Conservation (phyloP, 2,113 vertebrate species). For the Sturnus vulgaris region DNA sequence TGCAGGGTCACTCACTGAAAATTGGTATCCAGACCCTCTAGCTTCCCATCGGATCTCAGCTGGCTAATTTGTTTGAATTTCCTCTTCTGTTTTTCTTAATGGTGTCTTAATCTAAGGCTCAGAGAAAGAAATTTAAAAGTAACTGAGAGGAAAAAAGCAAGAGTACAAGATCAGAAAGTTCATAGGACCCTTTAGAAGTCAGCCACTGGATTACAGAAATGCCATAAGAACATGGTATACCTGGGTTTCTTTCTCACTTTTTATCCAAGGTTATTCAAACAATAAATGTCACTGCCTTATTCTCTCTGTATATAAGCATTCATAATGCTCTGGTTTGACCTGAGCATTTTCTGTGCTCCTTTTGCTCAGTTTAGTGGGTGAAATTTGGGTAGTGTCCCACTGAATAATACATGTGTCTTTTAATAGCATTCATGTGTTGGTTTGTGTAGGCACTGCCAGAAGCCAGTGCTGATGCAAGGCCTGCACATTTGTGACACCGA, state of each 20-base stretch:
- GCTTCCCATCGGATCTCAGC: neutral
- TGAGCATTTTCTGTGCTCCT: neutral
- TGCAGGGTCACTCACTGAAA: neutral
- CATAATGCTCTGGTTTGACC: neutral
- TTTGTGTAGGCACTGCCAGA: slow-evolving; percentile 10
- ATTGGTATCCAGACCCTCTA: neutral
- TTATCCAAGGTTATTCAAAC: neutral
- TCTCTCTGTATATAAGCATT: neutral
- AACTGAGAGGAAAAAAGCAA: neutral
- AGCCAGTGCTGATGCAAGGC: neutral
- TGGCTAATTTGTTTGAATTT: neutral
- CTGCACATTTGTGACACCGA: neutral
- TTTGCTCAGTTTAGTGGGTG: neutral
- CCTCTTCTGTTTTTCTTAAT: neutral
- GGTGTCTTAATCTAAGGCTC: neutral
- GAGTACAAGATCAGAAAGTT: neutral
- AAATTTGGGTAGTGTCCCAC: neutral
- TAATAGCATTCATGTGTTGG: neutral
- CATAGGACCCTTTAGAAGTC: neutral
- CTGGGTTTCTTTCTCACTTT: neutral
- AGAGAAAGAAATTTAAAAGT: neutral
- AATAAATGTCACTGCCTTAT: neutral
- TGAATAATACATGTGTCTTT: slow-evolving; percentile 34
- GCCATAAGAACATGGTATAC: neutral
- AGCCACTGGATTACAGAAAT: neutral